These are phyloP conservation scores for Danionella cerebrum DNA, from an alignment of 2,113 vertebrate species.

Conservation along the genomic window DNA sequence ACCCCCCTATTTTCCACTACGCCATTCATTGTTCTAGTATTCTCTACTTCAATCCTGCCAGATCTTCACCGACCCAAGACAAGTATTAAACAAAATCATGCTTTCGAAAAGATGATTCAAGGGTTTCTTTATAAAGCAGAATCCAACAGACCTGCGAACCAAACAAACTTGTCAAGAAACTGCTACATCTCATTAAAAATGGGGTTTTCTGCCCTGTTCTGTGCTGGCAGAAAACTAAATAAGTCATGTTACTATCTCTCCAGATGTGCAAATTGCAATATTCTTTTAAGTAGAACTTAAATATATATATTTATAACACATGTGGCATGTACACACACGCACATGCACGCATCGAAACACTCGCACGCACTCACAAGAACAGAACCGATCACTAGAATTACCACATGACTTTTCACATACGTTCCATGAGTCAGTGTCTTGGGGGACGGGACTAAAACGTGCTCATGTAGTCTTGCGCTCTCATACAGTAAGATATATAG, in stretches of 20 bases:
- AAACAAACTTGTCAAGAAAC: constrained; percentile 82
- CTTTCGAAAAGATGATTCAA: neutral
- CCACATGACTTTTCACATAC: constrained; percentile 21
- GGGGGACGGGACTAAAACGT: constrained; percentile 7
- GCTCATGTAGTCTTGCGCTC: constrained; percentile 2
- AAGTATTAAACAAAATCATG: no score
- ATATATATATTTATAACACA: constrained; percentile 49
- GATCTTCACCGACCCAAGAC: constrained; percentile 23
- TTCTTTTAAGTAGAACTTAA: constrained; percentile 89
- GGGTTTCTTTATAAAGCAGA: neutral
- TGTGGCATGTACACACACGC: constrained; percentile 40
- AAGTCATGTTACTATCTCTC: constrained; percentile 73
- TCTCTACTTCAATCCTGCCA: constrained; percentile 14
- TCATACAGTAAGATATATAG: constrained; percentile 29
- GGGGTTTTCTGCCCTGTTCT: constrained; percentile 58
- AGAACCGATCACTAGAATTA: constrained; percentile 20
- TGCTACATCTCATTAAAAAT: constrained; percentile 81
- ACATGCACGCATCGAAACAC: constrained; percentile 23
- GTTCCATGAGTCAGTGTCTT: constrained; percentile 19
- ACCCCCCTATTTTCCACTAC: constrained; percentile 33
- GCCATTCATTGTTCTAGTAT: constrained; percentile 35
- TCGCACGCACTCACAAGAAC: constrained; percentile 7
- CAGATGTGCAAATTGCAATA: constrained; percentile 99
- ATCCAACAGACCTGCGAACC: constrained; percentile 30
- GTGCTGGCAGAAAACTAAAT: constrained; percentile 52